Conservation (phyloP, 2,888 invertebrate genomes). For the Crossocerus cetratus region DNA sequence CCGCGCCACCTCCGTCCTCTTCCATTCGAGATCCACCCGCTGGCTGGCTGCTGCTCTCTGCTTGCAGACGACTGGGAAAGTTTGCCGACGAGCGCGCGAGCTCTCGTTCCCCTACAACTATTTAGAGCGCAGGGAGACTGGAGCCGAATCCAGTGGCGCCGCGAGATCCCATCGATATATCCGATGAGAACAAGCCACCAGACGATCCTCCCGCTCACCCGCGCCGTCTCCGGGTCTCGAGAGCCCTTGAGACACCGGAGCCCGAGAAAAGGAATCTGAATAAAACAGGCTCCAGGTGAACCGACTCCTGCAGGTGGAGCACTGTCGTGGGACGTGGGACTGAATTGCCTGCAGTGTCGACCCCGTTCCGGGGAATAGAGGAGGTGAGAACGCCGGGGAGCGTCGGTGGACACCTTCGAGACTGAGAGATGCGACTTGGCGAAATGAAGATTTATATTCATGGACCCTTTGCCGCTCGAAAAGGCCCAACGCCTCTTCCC, state of each 20-base stretch:
- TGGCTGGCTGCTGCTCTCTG: neutral
- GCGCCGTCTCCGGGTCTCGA: neutral
- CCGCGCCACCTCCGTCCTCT: neutral
- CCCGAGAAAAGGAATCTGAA: slow-evolving; percentile 34
- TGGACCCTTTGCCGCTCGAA: neutral
- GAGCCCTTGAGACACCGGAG: neutral
- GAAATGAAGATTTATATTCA: neutral
- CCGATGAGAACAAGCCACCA: neutral
- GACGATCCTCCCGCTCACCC: neutral
- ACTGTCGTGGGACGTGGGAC: slow-evolving; percentile 19
- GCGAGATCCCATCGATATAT: neutral
- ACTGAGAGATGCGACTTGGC: slow-evolving; percentile 1
- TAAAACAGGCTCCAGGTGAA: slow-evolving; percentile 42
- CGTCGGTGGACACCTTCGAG: slow-evolving; percentile 27
- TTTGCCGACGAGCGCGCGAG: slow-evolving; percentile 7
- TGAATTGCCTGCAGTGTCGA: neutral
- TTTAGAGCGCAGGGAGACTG: slow-evolving; percentile 13
- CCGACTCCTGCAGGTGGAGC: neutral
- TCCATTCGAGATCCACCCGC: neutral
- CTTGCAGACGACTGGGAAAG: neutral
- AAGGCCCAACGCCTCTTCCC: neutral
- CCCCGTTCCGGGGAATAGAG: neutral
- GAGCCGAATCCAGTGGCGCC: neutral
- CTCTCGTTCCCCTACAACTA: slow-evolving; percentile 12
- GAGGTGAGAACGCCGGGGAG: slow-evolving; percentile 17